phyloP scores from a whole-genome alignment of 2,113 vertebrate species.

The Ameiurus melas region DNA sequence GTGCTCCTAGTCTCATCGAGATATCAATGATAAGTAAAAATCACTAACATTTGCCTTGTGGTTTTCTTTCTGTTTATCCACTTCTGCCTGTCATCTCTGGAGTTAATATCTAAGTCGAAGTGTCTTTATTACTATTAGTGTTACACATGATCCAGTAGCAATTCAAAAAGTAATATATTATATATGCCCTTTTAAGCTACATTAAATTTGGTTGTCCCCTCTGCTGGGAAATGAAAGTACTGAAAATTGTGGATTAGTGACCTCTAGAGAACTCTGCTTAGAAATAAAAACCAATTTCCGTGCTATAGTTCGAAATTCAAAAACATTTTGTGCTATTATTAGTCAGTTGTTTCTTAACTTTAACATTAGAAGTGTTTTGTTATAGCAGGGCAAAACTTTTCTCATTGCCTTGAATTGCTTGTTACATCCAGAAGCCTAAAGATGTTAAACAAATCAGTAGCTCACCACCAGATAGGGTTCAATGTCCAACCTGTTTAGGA shows the following conservation, averaged over 20 bases:
- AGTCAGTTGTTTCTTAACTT: slow-evolving; percentile 15
- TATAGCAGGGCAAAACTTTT: neutral
- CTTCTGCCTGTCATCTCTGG: neutral
- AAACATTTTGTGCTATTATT: neutral
- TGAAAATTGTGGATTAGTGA: slow-evolving; percentile 16
- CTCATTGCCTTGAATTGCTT: neutral
- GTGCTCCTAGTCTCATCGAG: neutral
- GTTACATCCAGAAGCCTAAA: neutral
- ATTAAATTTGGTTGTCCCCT: slow-evolving; percentile 7
- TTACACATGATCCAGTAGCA: neutral
- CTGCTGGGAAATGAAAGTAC: neutral
- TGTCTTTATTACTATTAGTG: slow-evolving; percentile 10
- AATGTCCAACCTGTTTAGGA: too few relatives aligned
- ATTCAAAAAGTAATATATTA: slow-evolving; percentile 29
- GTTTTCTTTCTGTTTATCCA: slow-evolving; percentile 19
- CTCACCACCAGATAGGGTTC: neutral
- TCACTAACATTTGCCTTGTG: neutral
- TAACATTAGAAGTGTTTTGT: neutral
- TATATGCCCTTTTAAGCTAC: slow-evolving; percentile 5
- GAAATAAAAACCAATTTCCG: slow-evolving; percentile 10
- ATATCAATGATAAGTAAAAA: neutral
- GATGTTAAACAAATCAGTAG: neutral
- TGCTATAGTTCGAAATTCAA: neutral
- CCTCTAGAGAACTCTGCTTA: slow-evolving; percentile 19
- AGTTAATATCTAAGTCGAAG: neutral